Base-by-base conservation (phyloP, 2,113 vertebrate species). In the Malurus alboscapulatus region DNA sequence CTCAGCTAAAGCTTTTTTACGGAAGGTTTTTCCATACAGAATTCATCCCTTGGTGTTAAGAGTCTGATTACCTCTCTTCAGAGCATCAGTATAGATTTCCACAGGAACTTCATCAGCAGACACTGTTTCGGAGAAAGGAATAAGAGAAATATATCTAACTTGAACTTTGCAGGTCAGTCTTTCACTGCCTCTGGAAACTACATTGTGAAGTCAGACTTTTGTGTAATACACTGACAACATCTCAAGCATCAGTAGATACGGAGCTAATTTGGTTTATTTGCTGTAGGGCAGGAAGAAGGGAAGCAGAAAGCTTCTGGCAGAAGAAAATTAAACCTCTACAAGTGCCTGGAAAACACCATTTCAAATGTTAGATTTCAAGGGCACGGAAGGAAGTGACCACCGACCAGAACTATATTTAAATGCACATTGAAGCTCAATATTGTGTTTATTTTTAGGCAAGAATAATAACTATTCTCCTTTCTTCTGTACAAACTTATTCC, bases 371-470 rank as follows among this genome's bases (percentile, higher is more conserved):
- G 66, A 81, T 72, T 74, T 89, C 66, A 92, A 81, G 78, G 78
- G 47, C 74, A 51, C 2, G 5, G 58, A 89, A 76, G 77, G 81
- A 94, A 94, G 62, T 26, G 61, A 72, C 57, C 36, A 50, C 45
- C 83, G 61, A 72, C 62, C 58, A 42, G 50, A 58, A 69, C 50
- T 72, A 61, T 42, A 78, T 68, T 92, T 91, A 94, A 78, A 87
- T 38, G 47, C 42, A 69, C 54, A 19, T 47, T 27, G 54, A 47
- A 94, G 50, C 54, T 62, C 75, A 76, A 82, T 27, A 71, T 14
- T 55, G 22, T 67, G 67, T 15, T 90, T 94, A 69, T 72, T 93
- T 92, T 95, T 59, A 93, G 80, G 61, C 57, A 88, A 73, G 42
- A 90, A 85, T 63, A 90, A 48, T 14, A 63, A 88, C 32, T 44